Percentiles rank a stretch among this genome's conserved stretches.
These are phyloP conservation scores for Craseonycteris thonglongyai DNA, from an alignment of 2,113 vertebrate species.

Conservation along the genomic window DNA sequence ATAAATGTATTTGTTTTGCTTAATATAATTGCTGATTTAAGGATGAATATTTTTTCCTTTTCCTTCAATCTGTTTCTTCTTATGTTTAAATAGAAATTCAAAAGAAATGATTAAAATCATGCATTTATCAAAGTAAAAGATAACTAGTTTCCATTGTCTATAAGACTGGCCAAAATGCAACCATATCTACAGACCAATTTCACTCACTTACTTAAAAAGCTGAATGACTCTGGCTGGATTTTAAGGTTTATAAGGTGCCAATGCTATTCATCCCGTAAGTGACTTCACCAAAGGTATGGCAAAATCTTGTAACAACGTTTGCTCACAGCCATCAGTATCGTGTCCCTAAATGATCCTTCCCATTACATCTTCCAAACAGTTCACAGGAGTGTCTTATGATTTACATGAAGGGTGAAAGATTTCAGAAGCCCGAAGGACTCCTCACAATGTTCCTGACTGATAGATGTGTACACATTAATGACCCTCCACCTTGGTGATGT, in stretches of 20 bases:
- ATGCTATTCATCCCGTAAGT: background rate
- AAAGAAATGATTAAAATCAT: background rate
- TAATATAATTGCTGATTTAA: background rate
- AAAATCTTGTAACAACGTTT: background rate
- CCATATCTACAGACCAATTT: background rate
- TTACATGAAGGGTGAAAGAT: background rate
- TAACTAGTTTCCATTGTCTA: background rate
- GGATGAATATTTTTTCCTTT: background rate
- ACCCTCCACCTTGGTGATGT: background rate
- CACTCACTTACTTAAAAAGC: background rate
- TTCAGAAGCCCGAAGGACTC: background rate
- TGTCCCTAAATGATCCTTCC: background rate
- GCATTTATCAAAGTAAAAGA: background rate
- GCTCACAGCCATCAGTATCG: background rate
- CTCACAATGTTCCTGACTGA: background rate
- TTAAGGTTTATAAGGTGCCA: background rate
- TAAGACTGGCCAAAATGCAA: background rate
- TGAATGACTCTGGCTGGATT: background rate
- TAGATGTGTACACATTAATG: background rate
- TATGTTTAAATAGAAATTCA: background rate
- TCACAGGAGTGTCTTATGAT: background rate
- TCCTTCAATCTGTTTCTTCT: background rate
- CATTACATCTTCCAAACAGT: background rate
- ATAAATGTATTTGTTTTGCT: background rate
- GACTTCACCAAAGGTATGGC: background rate